Evolutionary conservation across 2,888 invertebrate genomes (phyloP), one percentile per base, ranked within the genome.

Genomic region (Ceramica pisi): DNA sequence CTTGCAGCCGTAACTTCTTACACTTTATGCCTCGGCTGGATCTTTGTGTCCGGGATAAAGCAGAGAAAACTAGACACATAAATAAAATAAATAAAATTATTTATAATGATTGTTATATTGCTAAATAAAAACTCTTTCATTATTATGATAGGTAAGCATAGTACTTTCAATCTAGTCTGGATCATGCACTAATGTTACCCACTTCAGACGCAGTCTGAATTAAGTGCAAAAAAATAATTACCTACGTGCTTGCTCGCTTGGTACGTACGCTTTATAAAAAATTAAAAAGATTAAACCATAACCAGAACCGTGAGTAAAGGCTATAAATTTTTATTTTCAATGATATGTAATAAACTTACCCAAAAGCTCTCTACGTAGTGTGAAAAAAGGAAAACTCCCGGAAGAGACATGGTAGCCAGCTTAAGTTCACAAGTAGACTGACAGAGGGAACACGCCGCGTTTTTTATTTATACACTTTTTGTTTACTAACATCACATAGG

Each of bases 401-500:
- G 94, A 91, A 95, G 91, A 89, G 92, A 92, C 95, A 96, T 96
- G 85, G 84, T 93, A 85, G 78, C 89, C 88, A 86, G 91, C 85
- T 89, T 87, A 88, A 87, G 87, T 90, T 92, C 93, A 94, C 92
- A 85, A 87, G 83, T 82, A 89, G 90, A 94, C 92, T 94, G 93
- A 90, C 89, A 88, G 88, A 81, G 87, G 85, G 88, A 86, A 83
- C 90, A 91, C 92, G 87, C 84, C 81, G 89, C 88, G 85, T 72
- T 93, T 94, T 93, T 93, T 94, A 94, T 94, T 90, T 93, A 92
- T 90, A 91, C 94, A 94, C 92, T 94, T 93, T 92, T 93, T 95
- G 93, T 95, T 95, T 95, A 94, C 93, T 93, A 95, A 94, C 95
- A 95, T 94, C 90, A 94, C 94, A 94, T 90, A 90, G 86, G 89